Percentiles rank a stretch among this genome's conserved stretches.
These are phyloP conservation scores for Rhamnusium bicolor DNA, from an alignment of 2,888 invertebrate genomes.

Conservation along the genomic window DNA sequence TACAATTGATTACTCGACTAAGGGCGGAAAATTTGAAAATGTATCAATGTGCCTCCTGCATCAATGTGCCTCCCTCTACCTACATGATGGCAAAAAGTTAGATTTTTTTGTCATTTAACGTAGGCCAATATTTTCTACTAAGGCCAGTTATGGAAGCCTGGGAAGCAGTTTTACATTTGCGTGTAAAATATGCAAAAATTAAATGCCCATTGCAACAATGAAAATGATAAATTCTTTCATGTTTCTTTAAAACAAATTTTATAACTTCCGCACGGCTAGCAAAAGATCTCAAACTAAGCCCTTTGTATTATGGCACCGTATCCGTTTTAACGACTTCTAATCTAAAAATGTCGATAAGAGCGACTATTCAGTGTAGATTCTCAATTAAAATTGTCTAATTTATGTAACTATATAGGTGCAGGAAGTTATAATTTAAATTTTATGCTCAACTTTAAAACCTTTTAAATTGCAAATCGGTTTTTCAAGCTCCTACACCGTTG, in stretches of 20 bases:
- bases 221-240: too few species aligned
- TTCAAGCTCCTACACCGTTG: constrained; percentile 19
- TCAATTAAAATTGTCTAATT: constrained; percentile 11
- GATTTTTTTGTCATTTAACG: too few species aligned
- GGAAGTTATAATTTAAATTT: constrained; percentile 24
- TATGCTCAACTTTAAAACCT: constrained; percentile 15
- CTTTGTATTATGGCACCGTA: not conserved
- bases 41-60: too few species aligned
- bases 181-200: too few species aligned
- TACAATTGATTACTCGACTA: too few species aligned
- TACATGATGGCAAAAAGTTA: too few species aligned
- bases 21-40: too few species aligned
- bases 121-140: too few species aligned
- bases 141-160: too few species aligned
- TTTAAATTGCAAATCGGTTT: constrained; percentile 32
- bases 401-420: not conserved
- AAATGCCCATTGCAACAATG: too few species aligned
- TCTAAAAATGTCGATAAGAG: not conserved
- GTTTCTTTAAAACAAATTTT: not conserved
- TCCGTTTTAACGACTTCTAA: not conserved
- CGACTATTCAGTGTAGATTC: constrained; percentile 1
- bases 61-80: too few species aligned
- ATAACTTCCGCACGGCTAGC: not conserved
- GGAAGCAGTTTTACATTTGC: too few species aligned
- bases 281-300: not conserved